Percentiles rank a stretch among this genome's conserved stretches.
phyloP scores from a whole-genome alignment of 2,888 invertebrate genomes.

The Limnephilus lunatus region DNA sequence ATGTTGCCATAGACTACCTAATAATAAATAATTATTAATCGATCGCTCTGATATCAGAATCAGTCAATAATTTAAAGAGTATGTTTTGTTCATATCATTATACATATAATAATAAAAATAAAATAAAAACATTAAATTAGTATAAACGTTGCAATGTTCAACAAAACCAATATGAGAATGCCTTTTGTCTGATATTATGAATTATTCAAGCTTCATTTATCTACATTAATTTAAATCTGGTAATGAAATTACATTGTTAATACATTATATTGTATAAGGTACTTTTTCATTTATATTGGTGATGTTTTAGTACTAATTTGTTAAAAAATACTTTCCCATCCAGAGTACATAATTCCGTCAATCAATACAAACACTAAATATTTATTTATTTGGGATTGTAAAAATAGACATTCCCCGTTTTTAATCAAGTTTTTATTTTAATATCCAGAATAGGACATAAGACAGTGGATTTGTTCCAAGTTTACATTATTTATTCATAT shows the following conservation, averaged over 20 bases:
- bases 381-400: constrained; percentile 6
- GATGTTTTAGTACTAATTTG: constrained; percentile 13
- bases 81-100: constrained; percentile 20
- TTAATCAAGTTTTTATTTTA: constrained; percentile 9
- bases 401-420: constrained; percentile 30
- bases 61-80: neutral
- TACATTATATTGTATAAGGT: neutral
- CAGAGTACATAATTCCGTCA: constrained; percentile 4
- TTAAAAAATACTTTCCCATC: constrained; percentile 29
- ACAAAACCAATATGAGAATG: neutral
- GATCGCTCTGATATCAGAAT: neutral
- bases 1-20: neutral
- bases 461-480: neutral
- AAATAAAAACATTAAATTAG: constrained; percentile 15
- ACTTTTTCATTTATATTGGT: neutral
- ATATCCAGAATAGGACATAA: neutral
- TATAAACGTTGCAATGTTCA: neutral
- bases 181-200: neutral
- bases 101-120: neutral
- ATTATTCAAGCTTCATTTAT: neutral
- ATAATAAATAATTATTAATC: constrained; percentile 11
- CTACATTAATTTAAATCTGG: neutral
- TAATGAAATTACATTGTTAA: neutral
- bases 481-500: neutral
- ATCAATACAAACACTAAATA: neutral